A percentile compares a stretch with the other conserved stretches of the same genome.
These are phyloP conservation scores for Drosophila teissieri DNA, from an alignment of 1,140 invertebrate species.

Conservation along the genomic window DNA sequence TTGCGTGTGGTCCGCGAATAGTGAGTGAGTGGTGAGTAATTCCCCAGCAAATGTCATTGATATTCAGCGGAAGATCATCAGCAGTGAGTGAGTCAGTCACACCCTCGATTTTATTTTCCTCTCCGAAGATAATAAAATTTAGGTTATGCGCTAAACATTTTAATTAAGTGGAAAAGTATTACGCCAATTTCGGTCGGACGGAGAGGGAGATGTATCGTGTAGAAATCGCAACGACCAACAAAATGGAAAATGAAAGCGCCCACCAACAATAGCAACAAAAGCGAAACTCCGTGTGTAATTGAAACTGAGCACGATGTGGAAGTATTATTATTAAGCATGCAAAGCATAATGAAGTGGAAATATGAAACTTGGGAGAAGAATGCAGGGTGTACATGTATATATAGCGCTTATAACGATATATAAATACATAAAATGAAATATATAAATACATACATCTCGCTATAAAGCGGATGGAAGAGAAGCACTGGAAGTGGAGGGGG, in stretches of 20 bases:
- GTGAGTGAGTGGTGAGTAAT: constrained; percentile 2
- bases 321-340: constrained; percentile 83
- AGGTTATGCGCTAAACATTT: constrained; percentile 80
- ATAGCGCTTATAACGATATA: constrained; percentile 14
- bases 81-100: constrained; percentile 25
- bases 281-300: constrained; percentile 78
- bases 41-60: constrained; percentile 62
- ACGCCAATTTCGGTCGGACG: constrained; percentile 70
- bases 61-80: constrained; percentile 33
- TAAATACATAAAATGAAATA: neutral
- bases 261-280: constrained; percentile 58
- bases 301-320: constrained; percentile 80
- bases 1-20: constrained; percentile 48
- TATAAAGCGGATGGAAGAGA: constrained; percentile 7
- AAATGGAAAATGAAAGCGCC: constrained; percentile 78
- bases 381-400: constrained; percentile 1
- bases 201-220: constrained; percentile 35
- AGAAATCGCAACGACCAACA: constrained; percentile 75
- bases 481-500: neutral
- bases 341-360: constrained; percentile 82
- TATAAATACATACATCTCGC: constrained; percentile 1
- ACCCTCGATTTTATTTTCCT: neutral
- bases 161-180: constrained; percentile 82
- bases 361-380: constrained; percentile 66
- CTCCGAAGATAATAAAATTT: constrained; percentile 69